Percentiles rank a stretch among this genome's conserved stretches.
phyloP scores from a whole-genome alignment of 2,797 vertebrate species.

The Platyrinchus mystaceus region DNA sequence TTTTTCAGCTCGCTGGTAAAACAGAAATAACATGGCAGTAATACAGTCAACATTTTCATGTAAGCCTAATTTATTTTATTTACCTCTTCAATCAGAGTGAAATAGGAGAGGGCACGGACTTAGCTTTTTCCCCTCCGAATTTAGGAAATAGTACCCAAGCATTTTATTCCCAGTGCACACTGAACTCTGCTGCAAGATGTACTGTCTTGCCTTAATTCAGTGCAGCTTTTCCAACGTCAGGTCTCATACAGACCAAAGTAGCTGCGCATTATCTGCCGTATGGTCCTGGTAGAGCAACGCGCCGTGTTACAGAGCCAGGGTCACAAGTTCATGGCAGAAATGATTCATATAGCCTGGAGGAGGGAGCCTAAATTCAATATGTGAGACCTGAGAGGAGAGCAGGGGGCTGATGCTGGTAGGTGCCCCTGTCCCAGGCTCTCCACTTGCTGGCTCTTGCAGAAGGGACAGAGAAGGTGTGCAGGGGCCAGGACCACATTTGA shows the following conservation, averaged over 20 bases:
- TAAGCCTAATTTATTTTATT: conserved; percentile 59
- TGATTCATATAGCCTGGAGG: conserved; percentile 34
- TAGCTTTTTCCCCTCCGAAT: background rate
- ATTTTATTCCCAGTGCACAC: background rate
- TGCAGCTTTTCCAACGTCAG: conserved; percentile 41
- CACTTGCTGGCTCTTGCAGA: background rate
- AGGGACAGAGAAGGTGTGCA: background rate
- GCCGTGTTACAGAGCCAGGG: background rate
- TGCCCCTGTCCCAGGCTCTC: background rate
- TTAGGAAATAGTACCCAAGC: conserved; percentile 27
- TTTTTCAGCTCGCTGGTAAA: conserved; percentile 62
- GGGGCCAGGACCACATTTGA: background rate
- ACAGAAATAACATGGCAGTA: conserved; percentile 59
- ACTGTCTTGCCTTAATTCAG: conserved; percentile 31
- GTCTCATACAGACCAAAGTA: background rate
- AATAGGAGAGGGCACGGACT: conserved; percentile 34
- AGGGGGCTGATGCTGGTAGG: background rate
- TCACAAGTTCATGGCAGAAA: conserved; percentile 42
- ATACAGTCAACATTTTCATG: conserved; percentile 2
- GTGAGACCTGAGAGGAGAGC: background rate
- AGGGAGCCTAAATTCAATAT: background rate
- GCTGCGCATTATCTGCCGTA: background rate
- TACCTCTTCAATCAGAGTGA: conserved; percentile 53
- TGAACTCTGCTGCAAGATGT: background rate
- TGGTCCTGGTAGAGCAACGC: conserved; percentile 11